phyloP scores from a whole-genome alignment of 1,140 invertebrate genomes.

The Marisa cornuarietis region DNA sequence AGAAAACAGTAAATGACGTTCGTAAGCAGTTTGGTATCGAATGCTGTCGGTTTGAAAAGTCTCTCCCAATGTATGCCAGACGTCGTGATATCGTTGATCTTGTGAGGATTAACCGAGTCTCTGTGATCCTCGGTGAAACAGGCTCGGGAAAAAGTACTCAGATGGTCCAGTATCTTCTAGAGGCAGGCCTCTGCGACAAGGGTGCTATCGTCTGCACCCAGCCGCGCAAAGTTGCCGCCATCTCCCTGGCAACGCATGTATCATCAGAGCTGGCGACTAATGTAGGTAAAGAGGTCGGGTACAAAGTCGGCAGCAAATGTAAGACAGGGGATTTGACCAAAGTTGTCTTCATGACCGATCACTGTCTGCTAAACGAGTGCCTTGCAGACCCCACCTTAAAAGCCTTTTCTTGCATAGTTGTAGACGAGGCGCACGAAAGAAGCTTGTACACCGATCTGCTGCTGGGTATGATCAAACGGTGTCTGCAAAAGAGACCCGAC shows the following conservation, averaged over 20 bases:
- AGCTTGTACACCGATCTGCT: conserved; percentile 94
- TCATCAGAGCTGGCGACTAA: conserved; percentile 48
- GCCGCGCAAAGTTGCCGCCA: conserved; percentile 58
- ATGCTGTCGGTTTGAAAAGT: conserved; percentile 33
- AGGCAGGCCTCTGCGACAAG: conserved; percentile 68
- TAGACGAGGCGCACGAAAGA: conserved; percentile 98
- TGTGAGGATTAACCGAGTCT: conserved; percentile 48
- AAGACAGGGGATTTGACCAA: conserved; percentile 73
- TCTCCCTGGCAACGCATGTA: conserved; percentile 55
- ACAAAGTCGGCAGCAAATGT: conserved; percentile 76
- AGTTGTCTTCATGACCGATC: conserved; percentile 99
- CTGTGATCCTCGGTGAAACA: conserved; percentile 94
- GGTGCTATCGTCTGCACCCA: conserved; percentile 77
- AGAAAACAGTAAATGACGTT: conserved; percentile 28
- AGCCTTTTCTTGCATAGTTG: conserved; percentile 82
- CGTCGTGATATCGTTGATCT: conserved; percentile 43
- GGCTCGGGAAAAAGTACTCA: conserved; percentile 82
- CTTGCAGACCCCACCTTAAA: conserved; percentile 71
- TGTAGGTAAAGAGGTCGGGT: conserved; percentile 56
- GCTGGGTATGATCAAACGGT: conserved; percentile 80
- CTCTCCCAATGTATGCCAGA: conserved; percentile 56
- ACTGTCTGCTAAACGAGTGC: conserved; percentile 95
- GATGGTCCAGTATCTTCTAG: conserved; percentile 53
- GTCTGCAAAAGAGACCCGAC: conserved; percentile 43
- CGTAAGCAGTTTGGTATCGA: conserved; percentile 45